Evolutionary conservation across 35 echinoderm and acorn worm genomes (phyloP), one percentile per base, ranked within the genome.

Genomic region (Heliocidaris tuberculata): DNA sequence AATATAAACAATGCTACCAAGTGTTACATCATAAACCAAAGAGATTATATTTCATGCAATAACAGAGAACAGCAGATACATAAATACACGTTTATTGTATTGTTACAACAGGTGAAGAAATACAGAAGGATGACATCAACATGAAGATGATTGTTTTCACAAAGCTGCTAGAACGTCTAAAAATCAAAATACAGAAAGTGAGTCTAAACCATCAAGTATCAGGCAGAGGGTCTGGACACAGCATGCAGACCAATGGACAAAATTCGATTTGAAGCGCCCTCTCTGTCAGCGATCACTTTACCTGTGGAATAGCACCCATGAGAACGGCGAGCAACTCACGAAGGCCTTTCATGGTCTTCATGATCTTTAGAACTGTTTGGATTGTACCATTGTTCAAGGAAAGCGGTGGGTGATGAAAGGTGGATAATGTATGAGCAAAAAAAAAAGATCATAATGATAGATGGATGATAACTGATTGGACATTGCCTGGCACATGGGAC

Each of bases 291-390:
- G 91, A 19, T 49, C 71, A 48, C 17, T 30, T 97, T 99, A 99
- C 98, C 98, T 99, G 97, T 60, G 98, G 98, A n/a, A 99, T 99
- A 16, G 98, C 98, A 59, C 95, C 96, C 98, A 99, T 99, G 54
- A 99, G 96, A 9, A 99, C 98, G 47, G 96, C 96, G 61, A 99
- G 95, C 49, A 99, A 95, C 91, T 97, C 97, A 31, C 98, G 97
- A 60, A 99, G 94, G 54, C 98, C 98, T 95, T 97, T 99, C 97
- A 99, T 97, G 2, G 98, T 97, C 97, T 97, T 97, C 98, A 99
- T 99, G 9, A 99, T 97, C 97, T 99, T 99, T 86, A 99, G 96
- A 60, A 99, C 98, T 99, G 97, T 94, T 42, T n/a, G 32, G 85
- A 17, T 56, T 50, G 21, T 86, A 48, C 78, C 32, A 95, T 93